Percentiles rank a stretch among this genome's conserved stretches.
These are phyloP conservation scores for Watsonalla binaria DNA, from an alignment of 2,888 invertebrate genomes.

Conservation along the genomic window DNA sequence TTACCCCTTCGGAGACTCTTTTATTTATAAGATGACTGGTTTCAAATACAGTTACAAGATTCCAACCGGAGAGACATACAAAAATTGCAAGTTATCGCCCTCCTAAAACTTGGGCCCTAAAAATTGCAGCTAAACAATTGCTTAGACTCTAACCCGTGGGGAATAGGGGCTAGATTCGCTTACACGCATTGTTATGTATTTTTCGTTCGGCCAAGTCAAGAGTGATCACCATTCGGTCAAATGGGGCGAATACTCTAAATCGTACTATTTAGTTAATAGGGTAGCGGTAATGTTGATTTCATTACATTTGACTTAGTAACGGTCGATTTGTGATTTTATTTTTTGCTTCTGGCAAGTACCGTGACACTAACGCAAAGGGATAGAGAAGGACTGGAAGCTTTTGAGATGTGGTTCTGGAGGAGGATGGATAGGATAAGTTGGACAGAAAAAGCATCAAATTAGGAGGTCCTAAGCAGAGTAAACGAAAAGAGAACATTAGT, in stretches of 20 bases:
- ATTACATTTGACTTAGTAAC: conserved; percentile 9
- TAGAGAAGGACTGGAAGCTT: too few relatives aligned
- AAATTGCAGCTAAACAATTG: not conserved
- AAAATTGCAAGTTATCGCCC: too few relatives aligned
- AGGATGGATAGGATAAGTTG: too few relatives aligned
- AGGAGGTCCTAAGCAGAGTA: too few relatives aligned
- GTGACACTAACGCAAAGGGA: too few relatives aligned
- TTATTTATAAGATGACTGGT: too few relatives aligned
- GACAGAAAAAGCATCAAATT: too few relatives aligned
- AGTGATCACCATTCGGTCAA: conserved; percentile 5
- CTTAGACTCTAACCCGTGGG: not conserved
- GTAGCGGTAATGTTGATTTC: conserved; percentile 7
- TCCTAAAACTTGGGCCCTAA: not conserved
- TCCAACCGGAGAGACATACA: too few relatives aligned
- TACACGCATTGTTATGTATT: not conserved
- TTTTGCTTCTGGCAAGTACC: not conserved
- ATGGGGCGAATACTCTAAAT: conserved; percentile 2
- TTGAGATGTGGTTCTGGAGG: too few relatives aligned
- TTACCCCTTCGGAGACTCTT: too few relatives aligned
- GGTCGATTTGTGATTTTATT: not conserved
- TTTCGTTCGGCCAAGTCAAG: conserved; percentile 4
- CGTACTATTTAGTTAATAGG: conserved; percentile 7
- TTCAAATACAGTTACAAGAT: too few relatives aligned
- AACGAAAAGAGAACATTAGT: too few relatives aligned
- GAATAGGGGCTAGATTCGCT: not conserved